These are phyloP conservation scores for Chionomys nivalis DNA, from an alignment of 2,113 vertebrate species.

Conservation along the genomic window DNA sequence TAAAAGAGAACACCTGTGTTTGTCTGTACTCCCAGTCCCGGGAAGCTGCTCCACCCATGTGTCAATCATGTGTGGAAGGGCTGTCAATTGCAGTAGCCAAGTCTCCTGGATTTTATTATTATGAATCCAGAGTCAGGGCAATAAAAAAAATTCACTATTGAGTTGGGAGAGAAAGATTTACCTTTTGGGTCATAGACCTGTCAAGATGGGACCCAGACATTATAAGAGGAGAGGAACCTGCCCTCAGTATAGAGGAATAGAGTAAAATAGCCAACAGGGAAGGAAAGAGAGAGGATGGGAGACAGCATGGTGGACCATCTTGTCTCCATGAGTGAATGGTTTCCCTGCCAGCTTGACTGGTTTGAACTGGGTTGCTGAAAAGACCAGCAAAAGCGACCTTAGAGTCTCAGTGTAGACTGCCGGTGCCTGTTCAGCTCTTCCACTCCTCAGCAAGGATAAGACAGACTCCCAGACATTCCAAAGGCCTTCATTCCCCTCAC, in stretches of 20 bases:
- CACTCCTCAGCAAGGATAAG: background rate
- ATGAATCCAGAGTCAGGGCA: background rate
- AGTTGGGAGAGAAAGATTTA: conserved; percentile 22
- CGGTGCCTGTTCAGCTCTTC: background rate
- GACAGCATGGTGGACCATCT: background rate
- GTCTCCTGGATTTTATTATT: background rate
- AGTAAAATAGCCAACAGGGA: background rate
- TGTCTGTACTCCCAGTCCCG: background rate
- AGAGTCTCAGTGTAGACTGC: background rate
- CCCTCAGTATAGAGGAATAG: background rate
- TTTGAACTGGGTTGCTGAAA: conserved; percentile 18
- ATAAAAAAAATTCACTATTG: background rate
- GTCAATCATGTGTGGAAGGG: background rate
- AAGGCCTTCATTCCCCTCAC: background rate
- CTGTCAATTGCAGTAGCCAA: background rate
- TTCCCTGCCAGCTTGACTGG: background rate
- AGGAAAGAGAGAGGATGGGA: background rate
- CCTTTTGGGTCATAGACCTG: background rate
- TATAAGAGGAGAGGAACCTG: background rate
- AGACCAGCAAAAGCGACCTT: background rate
- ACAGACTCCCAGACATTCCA: background rate
- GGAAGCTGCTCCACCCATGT: background rate
- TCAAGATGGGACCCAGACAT: background rate
- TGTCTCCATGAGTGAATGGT: background rate
- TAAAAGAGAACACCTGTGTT: background rate